A percentile compares a stretch with the other conserved stretches of the same genome.
Evolutionary conservation across 2,797 vertebrate genomes (phyloP).

Genomic region (Rhynchonycteris naso): DNA sequence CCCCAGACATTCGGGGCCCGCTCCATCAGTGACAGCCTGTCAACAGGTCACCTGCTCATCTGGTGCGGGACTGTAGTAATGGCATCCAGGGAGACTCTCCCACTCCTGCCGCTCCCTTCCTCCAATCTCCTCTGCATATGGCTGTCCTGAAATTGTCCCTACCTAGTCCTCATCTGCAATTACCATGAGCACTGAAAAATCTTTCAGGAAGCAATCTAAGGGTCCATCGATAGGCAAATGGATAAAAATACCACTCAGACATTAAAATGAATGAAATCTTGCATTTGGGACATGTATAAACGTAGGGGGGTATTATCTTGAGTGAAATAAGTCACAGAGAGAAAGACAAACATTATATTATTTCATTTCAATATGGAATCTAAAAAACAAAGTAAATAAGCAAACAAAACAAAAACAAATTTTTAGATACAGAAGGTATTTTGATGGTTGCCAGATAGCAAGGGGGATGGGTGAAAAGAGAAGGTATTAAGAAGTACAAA

Average conservation of each 20-base stretch:
- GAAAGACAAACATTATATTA: too few relatives aligned
- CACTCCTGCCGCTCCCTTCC: neutral
- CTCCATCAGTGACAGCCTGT: neutral
- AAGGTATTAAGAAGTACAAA: neutral
- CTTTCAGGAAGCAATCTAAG: too few relatives aligned
- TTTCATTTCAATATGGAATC: too few relatives aligned
- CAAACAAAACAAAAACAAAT: too few relatives aligned
- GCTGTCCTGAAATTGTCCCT: accelerated
- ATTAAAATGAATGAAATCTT: neutral
- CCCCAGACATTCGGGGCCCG: neutral
- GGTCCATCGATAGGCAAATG: too few relatives aligned
- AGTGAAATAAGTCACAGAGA: too few relatives aligned
- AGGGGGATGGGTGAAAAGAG: neutral
- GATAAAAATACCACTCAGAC: neutral
- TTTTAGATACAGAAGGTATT: too few relatives aligned
- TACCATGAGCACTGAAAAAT: neutral
- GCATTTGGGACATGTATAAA: neutral
- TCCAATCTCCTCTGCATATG: accelerated
- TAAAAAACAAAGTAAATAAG: too few relatives aligned
- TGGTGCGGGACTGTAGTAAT: neutral
- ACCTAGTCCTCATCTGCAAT: neutral
- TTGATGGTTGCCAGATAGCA: neutral
- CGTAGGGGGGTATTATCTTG: too few relatives aligned
- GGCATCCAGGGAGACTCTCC: neutral
- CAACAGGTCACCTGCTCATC: neutral